Conservation (phyloP, 2,113 vertebrate genomes). For the Mesitornis unicolor region DNA sequence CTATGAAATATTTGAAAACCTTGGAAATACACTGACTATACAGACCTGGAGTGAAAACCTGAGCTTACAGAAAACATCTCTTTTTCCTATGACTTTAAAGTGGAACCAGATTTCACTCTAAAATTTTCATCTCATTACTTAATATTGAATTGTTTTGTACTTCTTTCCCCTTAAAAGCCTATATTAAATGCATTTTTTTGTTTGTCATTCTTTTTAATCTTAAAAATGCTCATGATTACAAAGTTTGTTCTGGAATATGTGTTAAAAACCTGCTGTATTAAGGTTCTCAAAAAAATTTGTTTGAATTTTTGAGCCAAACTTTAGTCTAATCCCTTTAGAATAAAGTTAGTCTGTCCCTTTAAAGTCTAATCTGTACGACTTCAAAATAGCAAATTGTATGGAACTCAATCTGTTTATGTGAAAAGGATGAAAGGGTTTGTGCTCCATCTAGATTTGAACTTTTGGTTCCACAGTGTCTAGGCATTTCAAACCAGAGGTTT, state of each 20-base stretch:
- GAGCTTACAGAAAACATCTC: background rate
- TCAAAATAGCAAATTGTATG: slow-evolving; percentile 7
- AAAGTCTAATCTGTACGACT: background rate
- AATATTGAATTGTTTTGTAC: background rate
- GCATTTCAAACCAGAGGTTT: slow-evolving; percentile 38
- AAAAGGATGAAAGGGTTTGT: slow-evolving; percentile 33
- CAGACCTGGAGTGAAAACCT: background rate
- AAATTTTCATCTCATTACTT: background rate
- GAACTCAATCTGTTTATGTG: slow-evolving; percentile 41
- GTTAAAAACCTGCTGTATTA: background rate
- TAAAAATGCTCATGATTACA: background rate
- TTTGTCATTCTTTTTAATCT: background rate
- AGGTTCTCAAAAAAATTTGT: background rate
- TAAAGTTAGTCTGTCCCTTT: background rate
- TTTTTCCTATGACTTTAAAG: background rate
- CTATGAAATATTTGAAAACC: background rate
- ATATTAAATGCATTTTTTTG: background rate
- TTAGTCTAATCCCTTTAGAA: background rate
- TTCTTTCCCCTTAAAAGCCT: background rate
- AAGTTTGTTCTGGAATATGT: background rate
- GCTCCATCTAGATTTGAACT: slow-evolving; percentile 21
- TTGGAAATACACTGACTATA: background rate
- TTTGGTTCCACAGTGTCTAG: slow-evolving; percentile 31
- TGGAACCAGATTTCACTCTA: background rate
- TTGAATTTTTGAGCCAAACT: background rate